Evolutionary conservation across 2,113 vertebrate genomes (phyloP).

Genomic region (Glaucomys volans): DNA sequence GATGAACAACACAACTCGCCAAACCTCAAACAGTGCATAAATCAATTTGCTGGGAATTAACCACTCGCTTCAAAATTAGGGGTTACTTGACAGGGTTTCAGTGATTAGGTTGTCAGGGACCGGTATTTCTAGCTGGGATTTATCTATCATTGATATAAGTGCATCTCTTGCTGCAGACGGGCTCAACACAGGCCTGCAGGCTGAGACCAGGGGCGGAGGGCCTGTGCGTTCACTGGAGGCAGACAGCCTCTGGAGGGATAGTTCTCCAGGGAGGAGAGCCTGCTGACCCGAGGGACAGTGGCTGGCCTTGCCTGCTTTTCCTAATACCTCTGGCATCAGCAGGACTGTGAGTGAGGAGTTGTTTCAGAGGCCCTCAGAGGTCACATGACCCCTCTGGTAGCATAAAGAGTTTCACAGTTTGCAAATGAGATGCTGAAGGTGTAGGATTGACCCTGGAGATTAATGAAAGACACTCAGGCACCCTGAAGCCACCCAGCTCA

Average conservation of each 20-base stretch:
- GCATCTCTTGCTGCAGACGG: constrained; percentile 72
- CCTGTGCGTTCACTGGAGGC: constrained; percentile 67
- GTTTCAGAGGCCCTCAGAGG: constrained; percentile 74
- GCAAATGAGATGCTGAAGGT: constrained; percentile 80
- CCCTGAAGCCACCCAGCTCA: constrained; percentile 80
- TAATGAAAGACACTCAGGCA: constrained; percentile 80
- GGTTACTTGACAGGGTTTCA: constrained; percentile 89
- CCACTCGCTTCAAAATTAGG: constrained; percentile 90
- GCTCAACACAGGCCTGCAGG: constrained; percentile 52
- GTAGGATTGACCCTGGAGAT: constrained; percentile 79
- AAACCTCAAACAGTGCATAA: constrained; percentile 90
- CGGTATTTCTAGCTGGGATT: constrained; percentile 87
- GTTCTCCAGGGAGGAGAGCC: constrained; percentile 75
- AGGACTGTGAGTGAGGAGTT: constrained; percentile 66
- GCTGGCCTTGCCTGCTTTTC: constrained; percentile 79
- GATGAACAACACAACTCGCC: constrained; percentile 89
- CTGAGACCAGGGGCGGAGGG: constrained; percentile 51
- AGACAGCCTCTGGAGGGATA: constrained; percentile 76
- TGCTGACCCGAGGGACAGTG: constrained; percentile 73
- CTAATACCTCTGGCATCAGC: constrained; percentile 69
- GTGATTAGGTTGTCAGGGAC: constrained; percentile 88
- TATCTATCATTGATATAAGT: constrained; percentile 85
- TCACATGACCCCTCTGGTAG: constrained; percentile 79
- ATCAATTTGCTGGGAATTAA: constrained; percentile 91
- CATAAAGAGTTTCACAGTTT: constrained; percentile 82